Conservation (phyloP, 2,888 invertebrate species). For the Saturnia pavonia region DNA sequence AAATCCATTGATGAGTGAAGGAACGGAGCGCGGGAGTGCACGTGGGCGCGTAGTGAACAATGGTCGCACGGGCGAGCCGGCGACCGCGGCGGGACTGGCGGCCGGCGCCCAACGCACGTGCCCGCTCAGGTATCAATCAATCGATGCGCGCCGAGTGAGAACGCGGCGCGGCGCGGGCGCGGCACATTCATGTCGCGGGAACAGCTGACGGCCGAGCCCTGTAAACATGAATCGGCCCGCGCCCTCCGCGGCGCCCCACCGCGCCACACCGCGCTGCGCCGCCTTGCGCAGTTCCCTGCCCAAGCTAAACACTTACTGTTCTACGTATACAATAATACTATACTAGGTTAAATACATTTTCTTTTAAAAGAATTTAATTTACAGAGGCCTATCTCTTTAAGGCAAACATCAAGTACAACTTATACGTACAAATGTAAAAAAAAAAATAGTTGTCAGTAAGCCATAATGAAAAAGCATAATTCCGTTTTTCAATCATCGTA, state of each 20-base stretch:
- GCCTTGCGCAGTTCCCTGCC: constrained; percentile 39
- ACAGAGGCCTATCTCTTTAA: not conserved
- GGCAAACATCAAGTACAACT: not conserved
- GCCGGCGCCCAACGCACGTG: constrained; percentile 55
- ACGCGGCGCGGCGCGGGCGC: constrained; percentile 64
- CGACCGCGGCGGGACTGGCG: constrained; percentile 64
- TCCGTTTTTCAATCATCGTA: too few species aligned
- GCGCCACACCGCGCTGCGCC: constrained; percentile 36
- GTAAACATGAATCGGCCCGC: constrained; percentile 77
- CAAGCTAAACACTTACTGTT: not conserved
- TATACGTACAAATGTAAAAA: too few species aligned
- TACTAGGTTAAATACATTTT: not conserved
- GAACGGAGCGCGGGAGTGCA: constrained; percentile 48
- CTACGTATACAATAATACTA: not conserved
- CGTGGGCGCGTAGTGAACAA: constrained; percentile 37
- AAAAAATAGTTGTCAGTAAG: too few species aligned
- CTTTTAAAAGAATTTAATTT: not conserved
- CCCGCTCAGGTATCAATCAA: constrained; percentile 73
- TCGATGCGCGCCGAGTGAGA: constrained; percentile 65
- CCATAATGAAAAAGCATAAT: too few species aligned
- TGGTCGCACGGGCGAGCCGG: constrained; percentile 62
- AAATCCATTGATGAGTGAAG: constrained; percentile 68
- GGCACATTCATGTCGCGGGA: constrained; percentile 74
- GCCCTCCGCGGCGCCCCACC: constrained; percentile 33
- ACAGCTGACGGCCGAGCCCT: constrained; percentile 77